Conservation (phyloP, 2,797 vertebrate species). For the Percopsis omiscomaycus region DNA sequence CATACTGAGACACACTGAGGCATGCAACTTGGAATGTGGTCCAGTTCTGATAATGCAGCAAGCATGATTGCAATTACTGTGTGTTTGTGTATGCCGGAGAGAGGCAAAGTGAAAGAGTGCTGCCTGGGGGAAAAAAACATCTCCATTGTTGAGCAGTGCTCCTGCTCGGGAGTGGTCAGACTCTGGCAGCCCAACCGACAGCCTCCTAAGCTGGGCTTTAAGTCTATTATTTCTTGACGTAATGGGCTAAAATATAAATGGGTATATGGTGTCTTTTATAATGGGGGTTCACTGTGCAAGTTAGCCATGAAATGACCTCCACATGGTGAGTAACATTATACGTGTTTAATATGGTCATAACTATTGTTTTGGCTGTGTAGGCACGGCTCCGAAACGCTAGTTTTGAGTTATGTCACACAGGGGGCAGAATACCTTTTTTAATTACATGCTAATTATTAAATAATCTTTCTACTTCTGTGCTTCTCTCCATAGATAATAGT, state of each 20-base stretch:
- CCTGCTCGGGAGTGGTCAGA: constrained; percentile 19
- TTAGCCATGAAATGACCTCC: neutral
- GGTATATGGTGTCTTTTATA: constrained; percentile 1
- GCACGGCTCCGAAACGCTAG: too few species aligned
- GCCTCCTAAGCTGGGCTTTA: constrained; percentile 4
- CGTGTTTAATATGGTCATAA: neutral
- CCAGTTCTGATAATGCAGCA: constrained; percentile 50
- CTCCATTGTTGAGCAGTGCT: constrained; percentile 25
- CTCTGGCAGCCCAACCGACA: neutral
- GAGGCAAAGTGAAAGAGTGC: neutral
- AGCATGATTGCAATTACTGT: constrained; percentile 68
- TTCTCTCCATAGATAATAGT: constrained; percentile 84
- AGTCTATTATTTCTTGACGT: neutral
- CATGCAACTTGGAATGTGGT: constrained; percentile 32
- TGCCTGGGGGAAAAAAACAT: constrained; percentile 12
- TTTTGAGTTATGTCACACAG: neutral
- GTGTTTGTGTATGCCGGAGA: constrained; percentile 15
- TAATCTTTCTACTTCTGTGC: constrained; percentile 1
- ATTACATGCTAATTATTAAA: neutral
- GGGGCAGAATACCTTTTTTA: neutral
- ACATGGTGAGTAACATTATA: neutral
- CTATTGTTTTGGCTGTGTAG: neutral
- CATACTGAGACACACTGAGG: constrained; percentile 15
- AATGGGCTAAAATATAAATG: neutral
- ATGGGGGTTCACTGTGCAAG: neutral